Evolutionary conservation across 23 tunicate species (phyloP).

Genomic region (Halocynthia roretzi): DNA sequence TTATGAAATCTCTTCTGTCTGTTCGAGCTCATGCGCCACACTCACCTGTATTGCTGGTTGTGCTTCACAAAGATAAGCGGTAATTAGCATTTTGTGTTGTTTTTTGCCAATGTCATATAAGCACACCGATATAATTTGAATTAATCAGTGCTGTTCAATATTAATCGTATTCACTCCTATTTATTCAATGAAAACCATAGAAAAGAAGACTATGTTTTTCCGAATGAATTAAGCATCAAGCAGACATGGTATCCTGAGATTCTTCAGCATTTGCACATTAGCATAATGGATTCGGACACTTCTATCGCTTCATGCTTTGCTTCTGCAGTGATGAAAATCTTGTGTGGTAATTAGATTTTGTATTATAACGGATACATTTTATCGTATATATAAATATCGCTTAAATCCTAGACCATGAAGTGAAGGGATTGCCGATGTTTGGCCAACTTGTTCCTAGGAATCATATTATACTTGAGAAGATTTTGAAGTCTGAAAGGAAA

Average conservation of each 20-base stretch:
- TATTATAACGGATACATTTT: neutral
- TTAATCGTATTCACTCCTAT: no score
- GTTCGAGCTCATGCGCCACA: neutral
- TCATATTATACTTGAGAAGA: neutral
- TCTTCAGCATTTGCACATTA: no score
- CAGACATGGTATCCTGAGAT: no score
- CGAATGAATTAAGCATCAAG: no score
- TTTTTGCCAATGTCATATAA: no score
- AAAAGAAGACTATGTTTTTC: no score
- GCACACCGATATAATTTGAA: no score
- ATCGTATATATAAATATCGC: neutral
- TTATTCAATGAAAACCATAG: no score
- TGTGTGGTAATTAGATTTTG: neutral
- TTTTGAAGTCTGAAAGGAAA: neutral
- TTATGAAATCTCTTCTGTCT: neutral
- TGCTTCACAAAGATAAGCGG: neutral
- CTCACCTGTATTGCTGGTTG: neutral
- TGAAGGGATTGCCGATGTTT: conserved; percentile 6
- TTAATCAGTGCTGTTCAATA: no score
- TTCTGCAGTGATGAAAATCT: no score
- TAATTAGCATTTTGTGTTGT: neutral
- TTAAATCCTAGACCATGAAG: neutral
- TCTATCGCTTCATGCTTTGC: no score
- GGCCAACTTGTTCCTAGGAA: conserved; percentile 1
- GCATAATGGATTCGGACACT: no score